Evolutionary conservation across 1,140 invertebrate genomes (phyloP), one percentile per base, ranked within the genome.

Genomic region (Pachypsylla venusta): DNA sequence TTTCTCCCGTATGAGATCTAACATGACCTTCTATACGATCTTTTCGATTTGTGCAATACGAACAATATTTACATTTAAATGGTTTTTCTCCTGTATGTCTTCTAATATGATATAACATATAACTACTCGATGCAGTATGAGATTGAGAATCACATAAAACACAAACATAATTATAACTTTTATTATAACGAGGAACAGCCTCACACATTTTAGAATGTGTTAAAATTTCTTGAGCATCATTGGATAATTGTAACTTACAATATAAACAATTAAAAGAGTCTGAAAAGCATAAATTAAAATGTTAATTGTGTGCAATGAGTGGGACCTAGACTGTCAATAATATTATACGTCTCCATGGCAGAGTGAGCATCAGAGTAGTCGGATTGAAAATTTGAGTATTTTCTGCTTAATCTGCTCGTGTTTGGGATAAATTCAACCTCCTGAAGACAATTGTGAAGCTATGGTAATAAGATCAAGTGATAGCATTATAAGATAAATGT

Each of bases 71-170:
- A 48, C 42, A 48, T 48, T 48, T 19, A 48, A 48, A 48, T 10
- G 42, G 42, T 48, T 48, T 48, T n/a, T 48, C 42, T 7, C 42
- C 42, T 19, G 5, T 48, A 22, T 48, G 42, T 22, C 42, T 48
- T 22, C 42, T 48, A 10, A 48, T 48, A 22, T 48, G 42, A 48
- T 48, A 48, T 22, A 48, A 48, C 42, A 48, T 48, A n/a, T 48
- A 48, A 10, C 7, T 7, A 7, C 22, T 48, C 7, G n/a, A 48
- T 3, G 4, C 7, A 7, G 42, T 10, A n/a, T 48, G 42, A 48
- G 16, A 48, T 7, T 48, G 42, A 48, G 16, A 48, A n/a, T 48
- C 42, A 48, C 42, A 48, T n/a, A 48, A 10, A n/a, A 5, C 5
- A 22, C 42, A 48, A n/a, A 4, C 5, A 48, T 48, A 48, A 3